Conservation (phyloP, 2,888 invertebrate genomes). For the Cloeon dipterum region DNA sequence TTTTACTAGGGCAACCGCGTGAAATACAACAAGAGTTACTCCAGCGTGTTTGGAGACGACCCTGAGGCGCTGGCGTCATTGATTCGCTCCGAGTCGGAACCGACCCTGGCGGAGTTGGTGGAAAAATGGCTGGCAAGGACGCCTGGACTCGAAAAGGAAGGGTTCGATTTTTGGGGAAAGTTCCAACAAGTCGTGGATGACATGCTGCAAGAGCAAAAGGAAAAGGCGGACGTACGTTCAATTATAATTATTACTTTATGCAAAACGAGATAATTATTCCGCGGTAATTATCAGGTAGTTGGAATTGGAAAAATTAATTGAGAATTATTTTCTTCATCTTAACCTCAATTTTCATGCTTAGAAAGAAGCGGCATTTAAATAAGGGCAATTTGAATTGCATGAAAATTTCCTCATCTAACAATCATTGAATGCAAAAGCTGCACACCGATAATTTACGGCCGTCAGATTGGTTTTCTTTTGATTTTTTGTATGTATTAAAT, state of each 20-base stretch:
- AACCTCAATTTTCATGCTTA: too few relatives aligned
- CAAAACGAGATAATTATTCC: too few relatives aligned
- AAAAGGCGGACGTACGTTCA: conserved; percentile 30
- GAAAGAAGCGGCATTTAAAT: too few relatives aligned
- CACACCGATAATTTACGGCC: too few relatives aligned
- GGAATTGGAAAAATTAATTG: neutral
- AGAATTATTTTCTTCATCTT: too few relatives aligned
- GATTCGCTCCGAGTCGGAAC: conserved; percentile 51
- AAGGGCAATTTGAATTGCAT: too few relatives aligned
- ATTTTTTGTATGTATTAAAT: too few relatives aligned
- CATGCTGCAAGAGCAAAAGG: conserved; percentile 43
- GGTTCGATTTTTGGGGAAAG: conserved; percentile 88
- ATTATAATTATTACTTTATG: too few relatives aligned
- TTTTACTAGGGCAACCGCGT: conserved; percentile 49
- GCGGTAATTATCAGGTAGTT: too few relatives aligned
- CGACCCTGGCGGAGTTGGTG: conserved; percentile 64
- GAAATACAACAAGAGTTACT: conserved; percentile 83
- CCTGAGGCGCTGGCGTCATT: conserved; percentile 31
- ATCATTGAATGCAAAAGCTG: too few relatives aligned
- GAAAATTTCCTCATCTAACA: too few relatives aligned
- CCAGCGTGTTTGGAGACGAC: conserved; percentile 61
- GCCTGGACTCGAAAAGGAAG: conserved; percentile 63
- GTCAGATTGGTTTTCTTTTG: too few relatives aligned
- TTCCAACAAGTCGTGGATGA: conserved; percentile 50
- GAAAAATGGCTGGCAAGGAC: conserved; percentile 88